Evolutionary conservation across 1,140 invertebrate species (phyloP), one percentile per base, ranked within the genome.

Genomic region (Hycleus cichorii): DNA sequence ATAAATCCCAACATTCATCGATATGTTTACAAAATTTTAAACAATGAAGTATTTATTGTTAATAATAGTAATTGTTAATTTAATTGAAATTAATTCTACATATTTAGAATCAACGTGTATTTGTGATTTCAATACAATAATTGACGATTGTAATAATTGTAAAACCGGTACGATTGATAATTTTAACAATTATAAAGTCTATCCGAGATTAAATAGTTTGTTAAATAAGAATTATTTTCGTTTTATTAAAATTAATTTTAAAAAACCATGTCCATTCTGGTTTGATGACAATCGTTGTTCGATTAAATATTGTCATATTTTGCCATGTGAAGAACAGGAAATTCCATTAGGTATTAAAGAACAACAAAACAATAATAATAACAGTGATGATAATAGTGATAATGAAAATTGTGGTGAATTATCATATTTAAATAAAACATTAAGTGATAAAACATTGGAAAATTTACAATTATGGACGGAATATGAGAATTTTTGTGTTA

Each of bases 241-340:
- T 63, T 98, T 95, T 78, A 97, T 93, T 72, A 96, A 95, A 82
- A 91, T 97, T 3, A 97, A 97, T 80, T 81, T 98, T 62, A 88
- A 90, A 64, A 87, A 86, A 65, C 80, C 83, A 50, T 98, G 95
- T 74, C 94, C 94, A 4, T 97, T 97, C 77, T 97, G 95, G 95
- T 76, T 80, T 2, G 93, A 97, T 71, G 89, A 95, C 67, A 89
- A 91, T 65, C 82, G 87, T 70, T 97, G 95, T 80, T 87, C 90
- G 6, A 88, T 95, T 68, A 84, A 86, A 66, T 88, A 91, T 72
- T 97, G 94, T 77, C 89, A 93, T 74, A 90, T 97, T 12, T 81
- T 93, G 71, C 82, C 88, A 44, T 97, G 94, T 75, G 80, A 87
- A 53, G 89, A 90, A 74, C 77, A 86, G 59, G 83, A 86, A 62